phyloP scores from a whole-genome alignment of 2,888 invertebrate species.

The Watsonalla binaria region DNA sequence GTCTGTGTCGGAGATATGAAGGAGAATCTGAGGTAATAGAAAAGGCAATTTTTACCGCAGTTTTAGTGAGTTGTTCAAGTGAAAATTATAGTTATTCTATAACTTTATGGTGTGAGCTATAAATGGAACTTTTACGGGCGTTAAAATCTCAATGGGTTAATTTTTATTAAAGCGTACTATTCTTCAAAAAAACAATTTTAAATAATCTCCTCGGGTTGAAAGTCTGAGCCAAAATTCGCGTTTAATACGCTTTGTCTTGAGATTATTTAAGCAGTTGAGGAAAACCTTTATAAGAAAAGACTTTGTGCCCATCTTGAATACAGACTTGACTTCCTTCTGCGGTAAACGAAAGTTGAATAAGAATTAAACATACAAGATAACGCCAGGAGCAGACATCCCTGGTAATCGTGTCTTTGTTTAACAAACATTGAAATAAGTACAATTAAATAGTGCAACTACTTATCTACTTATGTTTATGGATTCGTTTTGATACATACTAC shows the following conservation, averaged over 20 bases:
- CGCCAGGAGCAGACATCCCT: neutral
- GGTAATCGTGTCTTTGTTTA: neutral
- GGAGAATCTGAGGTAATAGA: constrained; percentile 57
- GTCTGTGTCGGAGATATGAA: constrained; percentile 60
- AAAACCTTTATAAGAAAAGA: neutral
- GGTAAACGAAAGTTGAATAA: neutral
- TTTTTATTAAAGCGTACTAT: no score
- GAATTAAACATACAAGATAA: neutral
- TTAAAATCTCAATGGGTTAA: no score
- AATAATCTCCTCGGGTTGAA: no score
- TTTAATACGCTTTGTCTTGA: neutral
- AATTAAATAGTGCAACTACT: no score
- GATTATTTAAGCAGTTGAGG: neutral
- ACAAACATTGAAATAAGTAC: neutral
- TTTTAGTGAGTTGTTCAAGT: no score
- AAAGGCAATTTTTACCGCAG: neutral
- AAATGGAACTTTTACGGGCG: no score
- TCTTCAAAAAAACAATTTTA: no score
- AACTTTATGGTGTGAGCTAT: no score
- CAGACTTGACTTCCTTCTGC: neutral
- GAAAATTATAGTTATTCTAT: no score
- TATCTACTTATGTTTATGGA: no score
- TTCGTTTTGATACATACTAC: no score
- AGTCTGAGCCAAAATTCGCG: neutral
- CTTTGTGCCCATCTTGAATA: neutral